Evolutionary conservation across 2,797 vertebrate genomes (phyloP).

Genomic region (Taeniopygia guttata): DNA sequence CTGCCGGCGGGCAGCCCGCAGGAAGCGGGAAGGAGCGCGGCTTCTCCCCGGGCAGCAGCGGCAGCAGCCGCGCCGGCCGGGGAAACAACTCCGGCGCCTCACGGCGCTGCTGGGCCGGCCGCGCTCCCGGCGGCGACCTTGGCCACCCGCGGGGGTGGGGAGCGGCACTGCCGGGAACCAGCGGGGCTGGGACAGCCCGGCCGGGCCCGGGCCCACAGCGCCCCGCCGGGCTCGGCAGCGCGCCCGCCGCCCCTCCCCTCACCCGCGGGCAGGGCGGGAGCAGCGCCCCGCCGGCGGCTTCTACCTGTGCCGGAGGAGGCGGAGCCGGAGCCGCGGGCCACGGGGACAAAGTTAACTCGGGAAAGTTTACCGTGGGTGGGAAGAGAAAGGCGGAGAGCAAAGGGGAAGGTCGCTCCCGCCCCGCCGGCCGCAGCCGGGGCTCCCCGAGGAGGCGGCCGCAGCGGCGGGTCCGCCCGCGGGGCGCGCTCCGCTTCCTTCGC

Average conservation of each 20-base stretch:
- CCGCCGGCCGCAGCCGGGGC: not conserved
- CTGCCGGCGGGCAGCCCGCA: not conserved
- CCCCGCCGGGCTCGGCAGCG: not conserved
- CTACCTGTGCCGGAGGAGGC: conserved; percentile 44
- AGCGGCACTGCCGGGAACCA: not conserved
- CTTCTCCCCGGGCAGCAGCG: not conserved
- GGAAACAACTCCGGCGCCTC: not conserved
- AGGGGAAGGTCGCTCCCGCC: not conserved
- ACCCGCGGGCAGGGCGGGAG: not conserved
- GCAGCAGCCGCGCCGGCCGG: not conserved
- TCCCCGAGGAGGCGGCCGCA: not conserved
- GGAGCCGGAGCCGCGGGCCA: not conserved
- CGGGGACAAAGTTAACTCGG: not conserved
- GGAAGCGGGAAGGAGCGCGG: not conserved
- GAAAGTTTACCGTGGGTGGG: conserved; percentile 21
- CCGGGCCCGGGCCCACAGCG: not conserved
- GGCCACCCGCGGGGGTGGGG: not conserved
- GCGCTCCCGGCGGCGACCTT: not conserved
- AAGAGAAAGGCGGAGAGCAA: not conserved
- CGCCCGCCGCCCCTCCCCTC: not conserved
- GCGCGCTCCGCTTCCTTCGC: not conserved
- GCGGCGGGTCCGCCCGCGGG: not conserved
- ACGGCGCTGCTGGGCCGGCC: not conserved
- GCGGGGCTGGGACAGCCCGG: not conserved
- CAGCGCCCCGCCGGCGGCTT: not conserved